These are phyloP conservation scores for Bos indicus DNA, from an alignment of 2,113 vertebrate species.

Conservation along the genomic window DNA sequence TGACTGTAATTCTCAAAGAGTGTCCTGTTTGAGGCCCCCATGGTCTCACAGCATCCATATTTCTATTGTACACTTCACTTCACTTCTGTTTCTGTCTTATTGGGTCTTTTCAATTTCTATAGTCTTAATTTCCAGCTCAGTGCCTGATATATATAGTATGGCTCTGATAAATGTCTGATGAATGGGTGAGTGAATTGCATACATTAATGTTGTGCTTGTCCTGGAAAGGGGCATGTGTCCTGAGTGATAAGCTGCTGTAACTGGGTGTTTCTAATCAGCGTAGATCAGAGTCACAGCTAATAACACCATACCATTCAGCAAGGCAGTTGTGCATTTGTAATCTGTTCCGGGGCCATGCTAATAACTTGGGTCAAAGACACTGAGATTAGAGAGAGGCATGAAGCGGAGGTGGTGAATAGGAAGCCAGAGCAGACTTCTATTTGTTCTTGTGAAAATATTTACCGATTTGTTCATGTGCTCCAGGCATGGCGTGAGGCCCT, in stretches of 20 bases:
- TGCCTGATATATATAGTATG: neutral
- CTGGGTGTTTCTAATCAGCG: neutral
- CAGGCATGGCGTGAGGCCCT: neutral
- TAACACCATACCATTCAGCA: neutral
- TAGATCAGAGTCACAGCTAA: neutral
- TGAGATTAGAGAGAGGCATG: neutral
- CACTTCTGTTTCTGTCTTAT: neutral
- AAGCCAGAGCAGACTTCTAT: neutral
- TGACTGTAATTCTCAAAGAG: neutral
- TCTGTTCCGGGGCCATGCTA: neutral
- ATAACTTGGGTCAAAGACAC: slow-evolving; percentile 23
- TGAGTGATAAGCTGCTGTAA: neutral
- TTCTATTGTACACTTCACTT: neutral
- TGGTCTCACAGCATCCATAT: neutral
- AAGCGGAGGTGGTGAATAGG: neutral
- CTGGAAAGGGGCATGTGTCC: neutral
- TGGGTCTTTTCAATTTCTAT: neutral
- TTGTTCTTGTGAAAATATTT: slow-evolving; percentile 1
- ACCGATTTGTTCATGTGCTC: slow-evolving; percentile 23
- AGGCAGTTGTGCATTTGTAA: neutral
- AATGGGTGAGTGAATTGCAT: neutral
- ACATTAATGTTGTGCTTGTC: neutral
- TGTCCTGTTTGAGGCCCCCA: neutral
- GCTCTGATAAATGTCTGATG: neutral
- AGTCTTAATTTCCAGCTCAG: neutral